A percentile compares a stretch with the other conserved stretches of the same genome.
phyloP scores from a whole-genome alignment of 2,888 invertebrate species.

The Caenorhabditis zanzibari region DNA sequence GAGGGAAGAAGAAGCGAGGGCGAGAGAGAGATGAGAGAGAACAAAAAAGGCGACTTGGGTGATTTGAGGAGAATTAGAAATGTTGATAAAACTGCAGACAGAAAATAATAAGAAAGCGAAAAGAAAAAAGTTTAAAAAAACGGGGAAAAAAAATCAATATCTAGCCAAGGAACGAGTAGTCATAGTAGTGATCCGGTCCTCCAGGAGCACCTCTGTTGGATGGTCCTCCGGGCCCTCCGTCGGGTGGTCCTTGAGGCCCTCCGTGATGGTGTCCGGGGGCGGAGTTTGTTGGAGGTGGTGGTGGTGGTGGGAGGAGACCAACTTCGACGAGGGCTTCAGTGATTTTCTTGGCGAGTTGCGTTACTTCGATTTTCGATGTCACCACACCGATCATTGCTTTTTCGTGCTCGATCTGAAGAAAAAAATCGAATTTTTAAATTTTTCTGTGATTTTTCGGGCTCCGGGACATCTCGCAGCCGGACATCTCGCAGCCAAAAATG shows the following conservation, averaged over 20 bases:
- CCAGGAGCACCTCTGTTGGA: constrained; percentile 26
- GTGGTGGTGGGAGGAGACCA: constrained; percentile 40
- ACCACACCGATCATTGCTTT: constrained; percentile 59
- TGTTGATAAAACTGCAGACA: not conserved
- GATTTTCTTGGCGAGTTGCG: constrained; percentile 65
- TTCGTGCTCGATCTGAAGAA: constrained; percentile 63
- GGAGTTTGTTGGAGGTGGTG: constrained; percentile 1
- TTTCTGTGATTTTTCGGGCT: too few relatives aligned
- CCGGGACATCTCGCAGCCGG: too few relatives aligned
- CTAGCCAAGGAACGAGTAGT: constrained; percentile 67
- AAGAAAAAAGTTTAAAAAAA: not conserved
- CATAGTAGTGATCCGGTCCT: constrained; percentile 63
- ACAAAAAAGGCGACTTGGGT: not conserved
- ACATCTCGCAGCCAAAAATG: too few relatives aligned
- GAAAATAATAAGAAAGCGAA: not conserved
- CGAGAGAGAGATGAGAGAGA: not conserved
- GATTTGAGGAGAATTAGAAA: too few relatives aligned
- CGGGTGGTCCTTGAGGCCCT: constrained; percentile 25
- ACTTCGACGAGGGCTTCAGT: constrained; percentile 52
- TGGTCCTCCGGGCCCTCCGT: constrained; percentile 19
- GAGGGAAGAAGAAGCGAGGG: not conserved
- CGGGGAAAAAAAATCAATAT: constrained; percentile 3
- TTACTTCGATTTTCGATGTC: constrained; percentile 63
- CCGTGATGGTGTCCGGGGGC: constrained; percentile 9
- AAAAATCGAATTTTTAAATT: too few relatives aligned